phyloP scores from a whole-genome alignment of 2,888 invertebrate genomes.

The Tethea ocularis region DNA sequence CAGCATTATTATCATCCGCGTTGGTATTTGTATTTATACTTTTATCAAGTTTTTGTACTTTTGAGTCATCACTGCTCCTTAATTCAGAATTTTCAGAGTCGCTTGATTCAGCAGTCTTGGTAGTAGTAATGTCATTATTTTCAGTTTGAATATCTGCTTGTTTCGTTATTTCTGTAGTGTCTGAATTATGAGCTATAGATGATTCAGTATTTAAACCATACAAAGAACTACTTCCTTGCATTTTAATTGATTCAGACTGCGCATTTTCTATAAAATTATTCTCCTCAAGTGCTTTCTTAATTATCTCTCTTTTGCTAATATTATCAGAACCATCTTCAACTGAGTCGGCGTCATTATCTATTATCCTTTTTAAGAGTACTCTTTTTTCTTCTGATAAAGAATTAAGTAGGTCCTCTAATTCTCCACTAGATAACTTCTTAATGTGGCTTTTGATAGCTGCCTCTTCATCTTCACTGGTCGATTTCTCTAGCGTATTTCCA shows the following conservation, averaged over 20 bases:
- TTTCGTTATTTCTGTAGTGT: conserved; percentile 48
- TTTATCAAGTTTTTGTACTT: conserved; percentile 22
- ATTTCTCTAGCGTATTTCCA: conserved; percentile 31
- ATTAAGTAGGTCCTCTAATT: conserved; percentile 67
- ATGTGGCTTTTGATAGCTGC: conserved; percentile 68
- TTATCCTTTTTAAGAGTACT: conserved; percentile 66
- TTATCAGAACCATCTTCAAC: conserved; percentile 30
- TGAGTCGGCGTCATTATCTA: conserved; percentile 46
- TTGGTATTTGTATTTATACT: conserved; percentile 15
- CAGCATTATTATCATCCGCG: conserved; percentile 37
- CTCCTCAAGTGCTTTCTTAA: conserved; percentile 72
- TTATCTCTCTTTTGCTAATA: conserved; percentile 73
- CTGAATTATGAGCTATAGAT: conserved; percentile 36
- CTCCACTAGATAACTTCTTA: conserved; percentile 64
- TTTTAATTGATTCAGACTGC: conserved; percentile 61
- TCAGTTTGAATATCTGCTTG: conserved; percentile 44
- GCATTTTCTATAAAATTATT: conserved; percentile 56
- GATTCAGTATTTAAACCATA: conserved; percentile 46
- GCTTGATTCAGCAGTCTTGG: conserved; percentile 46
- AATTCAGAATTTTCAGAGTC: conserved; percentile 39
- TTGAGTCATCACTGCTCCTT: conserved; percentile 33
- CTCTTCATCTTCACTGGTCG: conserved; percentile 62
- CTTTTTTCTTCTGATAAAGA: conserved; percentile 71
- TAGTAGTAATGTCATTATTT: conserved; percentile 36
- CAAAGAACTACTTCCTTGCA: conserved; percentile 50